Evolutionary conservation across 2,797 vertebrate genomes (phyloP).

Genomic region (Cottoperca gobio): DNA sequence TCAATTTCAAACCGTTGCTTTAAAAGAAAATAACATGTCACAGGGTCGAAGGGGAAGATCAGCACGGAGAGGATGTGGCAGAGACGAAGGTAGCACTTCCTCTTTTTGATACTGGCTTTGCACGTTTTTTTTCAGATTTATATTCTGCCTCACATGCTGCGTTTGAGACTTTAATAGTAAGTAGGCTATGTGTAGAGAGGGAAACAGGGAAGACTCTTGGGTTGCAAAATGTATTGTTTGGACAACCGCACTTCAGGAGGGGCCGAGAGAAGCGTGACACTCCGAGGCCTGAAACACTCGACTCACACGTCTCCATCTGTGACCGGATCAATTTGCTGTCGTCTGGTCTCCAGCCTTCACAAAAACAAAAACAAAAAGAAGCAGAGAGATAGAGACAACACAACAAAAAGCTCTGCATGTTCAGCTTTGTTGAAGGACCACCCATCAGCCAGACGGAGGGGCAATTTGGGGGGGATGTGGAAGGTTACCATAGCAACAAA

Average conservation of each 20-base stretch:
- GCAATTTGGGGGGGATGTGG: conserved; percentile 77
- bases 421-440: conserved; percentile 62
- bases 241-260: conserved; percentile 48
- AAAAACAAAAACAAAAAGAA: conserved; percentile 15
- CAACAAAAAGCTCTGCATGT: conserved; percentile 32
- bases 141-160: conserved; percentile 37
- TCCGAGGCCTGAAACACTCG: conserved; percentile 45
- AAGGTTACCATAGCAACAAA: conserved; percentile 88
- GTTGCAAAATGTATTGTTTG: conserved; percentile 46
- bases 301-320: conserved; percentile 63
- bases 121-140: conserved; percentile 46
- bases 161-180: conserved; percentile 41
- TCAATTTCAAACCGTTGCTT: conserved; percentile 40
- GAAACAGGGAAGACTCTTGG: conserved; percentile 25
- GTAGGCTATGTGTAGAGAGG: conserved; percentile 3
- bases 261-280: conserved; percentile 54
- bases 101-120: conserved; percentile 57
- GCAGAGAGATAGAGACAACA: conserved; percentile 24
- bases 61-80: conserved; percentile 72
- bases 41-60: conserved; percentile 49
- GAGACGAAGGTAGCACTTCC: conserved; percentile 74
- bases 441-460: conserved; percentile 73
- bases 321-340: conserved; percentile 57
- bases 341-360: conserved; percentile 49
- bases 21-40: conserved; percentile 50